Evolutionary conservation across 2,797 vertebrate species (phyloP).

Genomic region (Oceanodroma leucorhoa): DNA sequence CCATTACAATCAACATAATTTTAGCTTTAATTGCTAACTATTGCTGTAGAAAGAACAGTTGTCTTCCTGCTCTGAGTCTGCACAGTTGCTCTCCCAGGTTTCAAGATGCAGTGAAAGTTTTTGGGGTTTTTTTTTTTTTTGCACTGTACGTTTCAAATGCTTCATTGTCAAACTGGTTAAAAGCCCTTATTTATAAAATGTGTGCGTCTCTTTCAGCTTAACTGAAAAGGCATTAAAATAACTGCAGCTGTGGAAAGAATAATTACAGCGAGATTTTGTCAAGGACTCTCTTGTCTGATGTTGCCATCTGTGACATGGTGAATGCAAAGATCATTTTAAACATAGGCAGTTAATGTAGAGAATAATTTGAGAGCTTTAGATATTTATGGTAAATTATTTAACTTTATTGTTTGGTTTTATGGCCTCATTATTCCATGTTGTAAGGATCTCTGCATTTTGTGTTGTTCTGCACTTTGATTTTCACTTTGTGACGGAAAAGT

Average conservation of each 20-base stretch:
- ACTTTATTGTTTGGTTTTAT: constrained; percentile 78
- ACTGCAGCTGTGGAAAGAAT: constrained; percentile 80
- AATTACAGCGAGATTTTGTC: constrained; percentile 79
- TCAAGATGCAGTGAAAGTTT: constrained; percentile 56
- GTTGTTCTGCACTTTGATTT: constrained; percentile 73
- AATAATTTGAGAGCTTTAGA: constrained; percentile 75
- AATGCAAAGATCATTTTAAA: constrained; percentile 81
- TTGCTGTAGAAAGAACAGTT: not conserved
- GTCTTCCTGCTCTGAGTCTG: not conserved
- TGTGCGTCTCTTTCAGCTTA: constrained; percentile 76
- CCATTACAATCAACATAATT: not conserved
- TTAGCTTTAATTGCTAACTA: not conserved
- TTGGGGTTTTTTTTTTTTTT: constrained; percentile 7
- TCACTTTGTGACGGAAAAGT: constrained; percentile 57
- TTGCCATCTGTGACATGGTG: constrained; percentile 80
- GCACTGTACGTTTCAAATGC: constrained; percentile 73
- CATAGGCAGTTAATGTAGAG: constrained; percentile 76
- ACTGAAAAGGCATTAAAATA: constrained; percentile 81
- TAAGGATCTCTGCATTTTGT: constrained; percentile 64
- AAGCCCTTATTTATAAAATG: constrained; percentile 78
- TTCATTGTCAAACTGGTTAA: constrained; percentile 75
- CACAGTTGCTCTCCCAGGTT: constrained; percentile 1
- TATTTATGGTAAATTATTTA: constrained; percentile 84
- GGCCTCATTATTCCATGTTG: constrained; percentile 69
- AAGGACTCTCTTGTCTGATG: constrained; percentile 83